Evolutionary conservation across 2,888 invertebrate species (phyloP), one percentile per base, ranked within the genome.

Genomic region (Diadegma fenestrale): DNA sequence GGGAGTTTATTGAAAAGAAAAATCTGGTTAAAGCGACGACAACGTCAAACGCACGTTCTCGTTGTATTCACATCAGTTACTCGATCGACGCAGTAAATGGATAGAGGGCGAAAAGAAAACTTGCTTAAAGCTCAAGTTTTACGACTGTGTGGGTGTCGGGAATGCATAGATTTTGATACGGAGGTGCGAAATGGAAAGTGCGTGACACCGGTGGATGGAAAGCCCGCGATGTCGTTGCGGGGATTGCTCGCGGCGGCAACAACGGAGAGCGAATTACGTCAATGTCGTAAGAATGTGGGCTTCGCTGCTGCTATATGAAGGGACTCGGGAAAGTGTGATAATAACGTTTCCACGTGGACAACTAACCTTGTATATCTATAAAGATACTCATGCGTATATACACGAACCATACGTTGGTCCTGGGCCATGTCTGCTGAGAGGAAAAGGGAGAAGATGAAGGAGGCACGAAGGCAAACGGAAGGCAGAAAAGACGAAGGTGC

Each of bases 191-290:
- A 82, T 76, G 85, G 86, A 81, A 86, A 69, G 64, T 79, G 75
- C 77, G 78, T 75, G 68, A 83, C 71, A 51, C 72, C 63, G 75
- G 33, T 66, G 72, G 82, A 81, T 63, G 58, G 82, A 82, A 87
- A 87, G 81, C 61, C 61, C 45, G 76, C 61, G 69, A 37, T 30
- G 43, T 33, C 78, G 45, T 61, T 63, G 48, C 7, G 66, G 51
- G 33, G 51, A 33, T n/a, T 45, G 81, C 80, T 82, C 84, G n/a
- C n/a, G n/a, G n/a, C n/a, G 86, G 83, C 82, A 68, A 76, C 33
- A 86, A 85, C 82, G 86, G 85, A 80, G 85, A 86, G 82, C 84
- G 87, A 87, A 88, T 89, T 90, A 89, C 84, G 87, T 83, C 82
- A 80, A 87, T 87, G 78, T 77, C 81, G 81, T 81, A 37, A 58